Evolutionary conservation across 92 coral and sea anemone species (phyloP), one percentile per base, ranked within the genome.

Genomic region (Umimayanthus chanpuru): DNA sequence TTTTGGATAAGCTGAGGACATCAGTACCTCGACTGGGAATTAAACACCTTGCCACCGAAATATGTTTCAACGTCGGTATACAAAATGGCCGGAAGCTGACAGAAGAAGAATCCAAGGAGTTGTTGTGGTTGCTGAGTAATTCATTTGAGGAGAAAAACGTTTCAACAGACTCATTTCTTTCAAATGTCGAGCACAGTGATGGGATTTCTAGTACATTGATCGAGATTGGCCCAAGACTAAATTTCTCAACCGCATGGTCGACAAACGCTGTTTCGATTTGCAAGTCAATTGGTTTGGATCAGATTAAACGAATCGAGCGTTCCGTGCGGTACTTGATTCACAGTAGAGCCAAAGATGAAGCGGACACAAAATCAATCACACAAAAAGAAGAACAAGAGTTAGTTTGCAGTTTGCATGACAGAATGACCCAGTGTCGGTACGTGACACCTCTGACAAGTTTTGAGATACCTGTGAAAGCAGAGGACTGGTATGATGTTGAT

Each of bases 231-330:
- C 99, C 99, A 78, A 92, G 99, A 80, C 86, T 96, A 77, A 96
- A 96, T 81, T 96, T 96, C 83, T 96, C 99, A n/a, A 96, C 99
- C 2, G 99, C 99, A 4, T 94, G 94, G 95, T 96, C 99, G 11
- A 96, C 99, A 9, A 96, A 96, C 81, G 99, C 99, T 4, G 98
- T 95, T 77, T 93, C 99, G 9, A 95, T 96, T 88, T 96, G 99
- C 79, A 89, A 90, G 3, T 93, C 99, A 40, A 89, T 96, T 80
- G 98, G 99, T 30, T 89, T 96, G 94, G 77, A 88, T 39, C 86
- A 82, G 61, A 89, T 96, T 58, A 91, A 93, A 56, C 91, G 99
- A 81, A 92, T 96, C 85, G 99, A 96, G 81, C 91, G 89, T 50
- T 96, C 98, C 1, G 29, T 80, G 25, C 91, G 99, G n/a, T 96